Base-by-base conservation (phyloP, 1,140 invertebrate species). In the Drosophila simulans region DNA sequence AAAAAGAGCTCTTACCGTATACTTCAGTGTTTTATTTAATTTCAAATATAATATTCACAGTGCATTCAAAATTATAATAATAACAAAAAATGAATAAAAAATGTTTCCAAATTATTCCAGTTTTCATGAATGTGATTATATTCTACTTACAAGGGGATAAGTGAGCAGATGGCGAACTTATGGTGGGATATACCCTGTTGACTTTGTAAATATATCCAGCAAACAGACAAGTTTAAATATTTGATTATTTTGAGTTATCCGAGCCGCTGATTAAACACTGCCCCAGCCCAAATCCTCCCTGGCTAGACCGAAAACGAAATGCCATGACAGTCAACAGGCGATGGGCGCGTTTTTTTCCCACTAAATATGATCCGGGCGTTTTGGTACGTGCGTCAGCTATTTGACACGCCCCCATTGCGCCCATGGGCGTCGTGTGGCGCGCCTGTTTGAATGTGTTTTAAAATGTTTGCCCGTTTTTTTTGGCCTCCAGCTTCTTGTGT, bases 311-410 rank as follows among this genome's bases (percentile, higher is more conserved):
- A 37, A 13, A 48, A 31, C 31, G 31, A 31, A 31, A 31, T 31
- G 35, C 46, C 46, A 40, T 72, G 55, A 72, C 48, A 72, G 80
- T 64, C 75, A 80, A 80, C 77, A 80, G 77, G 77, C 78, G 40
- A 52, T 17, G 39, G 39, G 57, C 45, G 27, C 15, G 15, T 34
- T 15, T 37, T n/a, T 35, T 25, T 69, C n/a, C 22, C 2, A 31
- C 39, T 52, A 22, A 58, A 20, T 46, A 51, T 72, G 55, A 72
- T 71, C 48, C 46, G 35, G 40, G 60, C 39, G n/a, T 20, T 40
- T 53, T 60, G 69, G 69, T 57, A 64, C 71, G 60, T 76, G 72
- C 72, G 72, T 76, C 60, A 76, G 68, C 69, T 37, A 51, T 46
- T 63, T 68, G 59, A 63, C 39, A 55, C 56, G 49, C 42, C 55